Evolutionary conservation across 2,113 vertebrate species (phyloP).

Genomic region (Antechinus stuartii): DNA sequence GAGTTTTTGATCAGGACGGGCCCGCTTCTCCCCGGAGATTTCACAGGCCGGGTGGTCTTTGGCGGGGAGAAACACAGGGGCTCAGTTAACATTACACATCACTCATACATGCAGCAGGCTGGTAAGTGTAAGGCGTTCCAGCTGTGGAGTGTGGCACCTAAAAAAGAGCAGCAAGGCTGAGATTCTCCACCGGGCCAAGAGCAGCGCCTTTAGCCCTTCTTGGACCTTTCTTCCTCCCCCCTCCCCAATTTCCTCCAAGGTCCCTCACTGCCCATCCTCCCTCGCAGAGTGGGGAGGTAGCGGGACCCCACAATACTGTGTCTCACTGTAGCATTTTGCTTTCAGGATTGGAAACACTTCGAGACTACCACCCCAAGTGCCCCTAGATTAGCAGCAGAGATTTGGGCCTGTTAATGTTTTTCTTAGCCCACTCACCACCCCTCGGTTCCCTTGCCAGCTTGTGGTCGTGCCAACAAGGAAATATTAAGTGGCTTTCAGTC

Average conservation of each 20-base stretch:
- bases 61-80: conserved; percentile 75
- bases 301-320: neutral
- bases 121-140: conserved; percentile 83
- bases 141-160: conserved; percentile 82
- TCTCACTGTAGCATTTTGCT: neutral
- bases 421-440: conserved; percentile 2
- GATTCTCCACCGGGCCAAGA: conserved; percentile 54
- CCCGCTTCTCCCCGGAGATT: conserved; percentile 69
- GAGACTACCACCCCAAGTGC: neutral
- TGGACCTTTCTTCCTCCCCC: conserved; percentile 63
- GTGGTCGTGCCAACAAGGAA: conserved; percentile 38
- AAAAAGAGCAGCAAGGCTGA: conserved; percentile 76
- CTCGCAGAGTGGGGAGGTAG: neutral
- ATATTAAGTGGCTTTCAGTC: conserved; percentile 55
- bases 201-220: conserved; percentile 58
- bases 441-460: conserved; percentile 39
- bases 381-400: neutral
- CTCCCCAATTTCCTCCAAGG: no score
- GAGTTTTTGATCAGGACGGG: conserved; percentile 81
- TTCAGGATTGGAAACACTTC: neutral
- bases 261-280: neutral
- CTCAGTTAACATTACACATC: conserved; percentile 84
- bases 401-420: neutral
- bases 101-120: conserved; percentile 81
- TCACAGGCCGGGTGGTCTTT: conserved; percentile 83